These are phyloP conservation scores for Ochotona curzoniae DNA, from an alignment of 2,113 vertebrate species.

Conservation along the genomic window DNA sequence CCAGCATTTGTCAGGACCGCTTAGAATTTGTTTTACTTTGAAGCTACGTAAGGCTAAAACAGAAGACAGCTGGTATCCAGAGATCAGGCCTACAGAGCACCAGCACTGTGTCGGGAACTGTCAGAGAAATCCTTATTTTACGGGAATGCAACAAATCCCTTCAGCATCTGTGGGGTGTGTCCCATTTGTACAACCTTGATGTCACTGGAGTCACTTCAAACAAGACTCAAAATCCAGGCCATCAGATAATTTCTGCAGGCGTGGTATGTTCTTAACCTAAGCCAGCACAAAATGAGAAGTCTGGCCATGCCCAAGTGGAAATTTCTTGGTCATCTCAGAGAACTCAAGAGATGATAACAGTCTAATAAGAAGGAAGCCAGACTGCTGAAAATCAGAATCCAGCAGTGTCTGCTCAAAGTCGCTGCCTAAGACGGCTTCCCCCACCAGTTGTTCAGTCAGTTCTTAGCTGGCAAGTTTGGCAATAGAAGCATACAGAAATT, in stretches of 20 bases:
- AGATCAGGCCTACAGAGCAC: background rate
- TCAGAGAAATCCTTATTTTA: background rate
- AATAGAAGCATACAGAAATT: slow-evolving; percentile 37
- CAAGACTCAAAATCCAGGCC: background rate
- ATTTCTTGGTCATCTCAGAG: background rate
- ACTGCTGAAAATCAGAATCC: background rate
- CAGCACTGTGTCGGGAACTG: background rate
- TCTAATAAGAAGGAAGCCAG: background rate
- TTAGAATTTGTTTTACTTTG: background rate
- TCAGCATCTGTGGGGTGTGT: background rate
- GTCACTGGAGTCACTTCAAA: background rate
- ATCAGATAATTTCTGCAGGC: background rate
- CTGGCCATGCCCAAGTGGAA: background rate
- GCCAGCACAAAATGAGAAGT: background rate
- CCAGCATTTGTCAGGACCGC: background rate
- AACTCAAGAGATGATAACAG: background rate
- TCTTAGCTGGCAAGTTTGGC: background rate
- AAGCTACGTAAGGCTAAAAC: background rate
- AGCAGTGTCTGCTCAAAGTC: background rate
- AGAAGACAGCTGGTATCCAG: background rate
- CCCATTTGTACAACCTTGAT: background rate
- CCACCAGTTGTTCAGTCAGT: background rate
- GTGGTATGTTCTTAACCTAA: background rate
- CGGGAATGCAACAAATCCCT: background rate
- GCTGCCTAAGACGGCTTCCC: background rate